Evolutionary conservation across 2,797 vertebrate genomes (phyloP), one percentile per base, ranked within the genome.

Genomic region (Gastrophryne carolinensis): DNA sequence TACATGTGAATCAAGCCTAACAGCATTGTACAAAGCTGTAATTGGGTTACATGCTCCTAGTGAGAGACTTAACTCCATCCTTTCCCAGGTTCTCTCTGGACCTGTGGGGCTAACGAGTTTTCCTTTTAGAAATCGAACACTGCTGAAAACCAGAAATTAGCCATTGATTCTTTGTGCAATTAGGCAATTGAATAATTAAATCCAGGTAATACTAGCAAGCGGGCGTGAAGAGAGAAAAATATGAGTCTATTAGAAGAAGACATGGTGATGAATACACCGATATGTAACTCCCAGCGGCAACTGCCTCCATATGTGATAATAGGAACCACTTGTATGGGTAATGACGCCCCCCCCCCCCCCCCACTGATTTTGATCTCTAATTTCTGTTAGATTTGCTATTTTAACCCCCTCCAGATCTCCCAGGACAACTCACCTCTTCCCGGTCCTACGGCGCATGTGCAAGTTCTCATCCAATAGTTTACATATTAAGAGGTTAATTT

Each of bases 121-220:
- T 26, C n/a, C 5, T 56, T 37, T 21, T 39, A 24, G 29, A 35
- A n/a, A n/a, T n/a, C 26, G 27, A 13, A 12, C 35, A 12, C 24
- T 21, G 15, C 24, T 6, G 3, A 56, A 23, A 12, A 37, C 12
- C 12, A 53, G 35, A 71, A 70, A 77, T 64, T 56, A 56, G 21
- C n/a, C 62, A 63, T 41, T 77, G 66, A 77, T 71, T 77, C 32
- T 35, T 56, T 26, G 58, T 35, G 29, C 73, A 76, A 69, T 76
- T 76, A 69, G 64, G 27, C 15, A 56, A 64, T 71, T 35, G 13
- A 69, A 77, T 77, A 49, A 71, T 76, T 70, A 70, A 44, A 64
- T 64, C 53, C 49, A 15, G 6, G 19, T 1, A 30, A 8, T 21
- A 24, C 21, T 21, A 47, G 7, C 17, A 4, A 64, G 34, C n/a